phyloP scores from a whole-genome alignment of 1,140 invertebrate species.

The Drosophila fuyamai region DNA sequence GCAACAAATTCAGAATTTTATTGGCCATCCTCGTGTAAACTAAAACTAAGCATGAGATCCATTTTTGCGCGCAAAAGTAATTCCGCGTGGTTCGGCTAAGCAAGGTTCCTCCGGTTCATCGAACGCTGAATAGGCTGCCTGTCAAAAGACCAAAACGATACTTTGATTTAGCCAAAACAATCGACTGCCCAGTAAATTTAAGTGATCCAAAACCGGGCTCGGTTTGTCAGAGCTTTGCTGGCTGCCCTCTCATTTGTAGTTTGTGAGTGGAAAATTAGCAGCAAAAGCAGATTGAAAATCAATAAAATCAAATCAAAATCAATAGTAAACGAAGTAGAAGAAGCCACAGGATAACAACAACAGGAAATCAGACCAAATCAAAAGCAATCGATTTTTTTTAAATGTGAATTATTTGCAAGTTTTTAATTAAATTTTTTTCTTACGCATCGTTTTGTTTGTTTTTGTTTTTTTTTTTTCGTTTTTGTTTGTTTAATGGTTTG shows the following conservation, averaged over 20 bases:
- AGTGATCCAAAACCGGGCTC: slow-evolving; percentile 43
- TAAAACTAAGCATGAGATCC: slow-evolving; percentile 75
- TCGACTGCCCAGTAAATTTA: neutral
- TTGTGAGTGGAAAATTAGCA: slow-evolving; percentile 4
- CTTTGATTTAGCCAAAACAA: slow-evolving; percentile 38
- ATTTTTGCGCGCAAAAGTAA: slow-evolving; percentile 33
- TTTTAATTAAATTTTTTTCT: slow-evolving; percentile 77
- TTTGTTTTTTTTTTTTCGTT: slow-evolving; percentile 41
- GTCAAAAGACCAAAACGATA: slow-evolving; percentile 44
- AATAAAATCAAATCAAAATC: slow-evolving; percentile 13
- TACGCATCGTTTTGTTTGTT: slow-evolving; percentile 64
- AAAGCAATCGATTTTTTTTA: slow-evolving; percentile 63
- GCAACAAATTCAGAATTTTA: slow-evolving; percentile 64
- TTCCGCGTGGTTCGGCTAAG: slow-evolving; percentile 16
- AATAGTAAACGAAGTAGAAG: slow-evolving; percentile 37
- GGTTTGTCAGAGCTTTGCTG: slow-evolving; percentile 43
- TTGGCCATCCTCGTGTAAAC: slow-evolving; percentile 40
- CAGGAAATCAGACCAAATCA: slow-evolving; percentile 37
- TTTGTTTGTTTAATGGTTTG: slow-evolving; percentile 52
- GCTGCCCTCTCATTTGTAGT: slow-evolving; percentile 11
- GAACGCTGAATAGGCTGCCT: slow-evolving; percentile 50
- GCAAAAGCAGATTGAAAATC: slow-evolving; percentile 7
- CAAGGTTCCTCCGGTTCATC: slow-evolving; percentile 46
- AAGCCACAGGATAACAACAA: slow-evolving; percentile 41
- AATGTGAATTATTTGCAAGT: slow-evolving; percentile 76